phyloP scores from a whole-genome alignment of 2,113 vertebrate species.

The Myrmecobius fasciatus region DNA sequence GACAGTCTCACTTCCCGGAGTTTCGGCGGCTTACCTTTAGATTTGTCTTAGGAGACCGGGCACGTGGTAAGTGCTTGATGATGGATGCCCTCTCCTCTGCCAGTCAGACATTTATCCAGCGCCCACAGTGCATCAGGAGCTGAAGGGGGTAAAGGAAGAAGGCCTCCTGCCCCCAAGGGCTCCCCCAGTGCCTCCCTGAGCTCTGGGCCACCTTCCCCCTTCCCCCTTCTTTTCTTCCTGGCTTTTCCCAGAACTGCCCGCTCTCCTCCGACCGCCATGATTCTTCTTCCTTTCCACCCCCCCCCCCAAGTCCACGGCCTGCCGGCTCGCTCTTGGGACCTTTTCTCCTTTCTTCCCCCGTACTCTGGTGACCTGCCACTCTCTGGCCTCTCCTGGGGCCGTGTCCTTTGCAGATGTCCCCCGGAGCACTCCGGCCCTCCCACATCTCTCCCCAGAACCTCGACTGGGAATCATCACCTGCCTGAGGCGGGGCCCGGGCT shows the following conservation, averaged over 20 bases:
- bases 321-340: background rate
- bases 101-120: background rate
- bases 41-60: background rate
- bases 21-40: background rate
- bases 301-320: too few relatives aligned
- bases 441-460: background rate
- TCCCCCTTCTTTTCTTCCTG: background rate
- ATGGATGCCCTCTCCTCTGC: background rate
- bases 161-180: too few relatives aligned
- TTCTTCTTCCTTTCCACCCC: too few relatives aligned
- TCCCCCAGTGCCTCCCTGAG: background rate
- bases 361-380: background rate
- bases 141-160: background rate
- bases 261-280: background rate
- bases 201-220: background rate
- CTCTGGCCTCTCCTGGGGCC: background rate
- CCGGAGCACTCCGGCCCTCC: background rate
- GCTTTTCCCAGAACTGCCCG: background rate
- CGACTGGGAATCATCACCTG: background rate
- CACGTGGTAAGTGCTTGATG: background rate
- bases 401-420: background rate
- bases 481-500: too few relatives aligned
- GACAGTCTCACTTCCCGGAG: background rate
- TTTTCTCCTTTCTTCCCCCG: background rate
- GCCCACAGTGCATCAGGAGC: background rate